Base-by-base conservation (phyloP, 2,797 vertebrate genomes). In the Cephalopachus bancanus region DNA sequence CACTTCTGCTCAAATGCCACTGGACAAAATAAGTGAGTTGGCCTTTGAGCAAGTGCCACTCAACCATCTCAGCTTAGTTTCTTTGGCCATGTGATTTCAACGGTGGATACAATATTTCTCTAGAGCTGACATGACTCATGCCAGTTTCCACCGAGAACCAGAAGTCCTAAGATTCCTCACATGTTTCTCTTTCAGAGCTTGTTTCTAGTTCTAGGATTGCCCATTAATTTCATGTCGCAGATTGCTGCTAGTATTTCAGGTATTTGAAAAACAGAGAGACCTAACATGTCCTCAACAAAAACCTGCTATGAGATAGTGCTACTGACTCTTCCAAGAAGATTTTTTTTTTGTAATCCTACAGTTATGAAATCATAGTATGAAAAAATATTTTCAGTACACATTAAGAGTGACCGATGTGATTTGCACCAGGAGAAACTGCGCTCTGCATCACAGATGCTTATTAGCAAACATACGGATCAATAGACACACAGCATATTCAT, bases 181-280 rank as follows among this genome's bases (percentile, higher is more conserved):
- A 81, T 88, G 1, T 83, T 89, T 24, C 51, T 81, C 62, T 89
- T 92, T 69, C 79, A 87, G 51, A 96, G 44, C 33, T 55, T 55
- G 1, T 60, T 53, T 93, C 28, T 94, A 10, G 44, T 81, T 76
- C 83, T n/a, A 95, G 85, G 16, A 76, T 86, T 55, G 51, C 7
- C 37, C 8, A 51, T 6, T 80, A 93, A 89, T 85, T 92, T 96
- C 60, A 83, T 80, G 65, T 79, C 20, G 53, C 19, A 95, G 17
- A 62, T 5, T 93, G 59, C 55, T 94, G 53, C 33, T 89, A 64
- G 74, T 12, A 64, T 96, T 94, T 91, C 84, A 95, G 51, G 19
- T 95, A 86, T 76, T 94, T 91, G 69, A 72, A 94, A 96, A 86
- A 44, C 57, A 93, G 69, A 71, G 20, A 83, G 22, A 76, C 16